Evolutionary conservation across 2,888 invertebrate species (phyloP), one percentile per base, ranked within the genome.

Genomic region (Eurytoma adleriae): DNA sequence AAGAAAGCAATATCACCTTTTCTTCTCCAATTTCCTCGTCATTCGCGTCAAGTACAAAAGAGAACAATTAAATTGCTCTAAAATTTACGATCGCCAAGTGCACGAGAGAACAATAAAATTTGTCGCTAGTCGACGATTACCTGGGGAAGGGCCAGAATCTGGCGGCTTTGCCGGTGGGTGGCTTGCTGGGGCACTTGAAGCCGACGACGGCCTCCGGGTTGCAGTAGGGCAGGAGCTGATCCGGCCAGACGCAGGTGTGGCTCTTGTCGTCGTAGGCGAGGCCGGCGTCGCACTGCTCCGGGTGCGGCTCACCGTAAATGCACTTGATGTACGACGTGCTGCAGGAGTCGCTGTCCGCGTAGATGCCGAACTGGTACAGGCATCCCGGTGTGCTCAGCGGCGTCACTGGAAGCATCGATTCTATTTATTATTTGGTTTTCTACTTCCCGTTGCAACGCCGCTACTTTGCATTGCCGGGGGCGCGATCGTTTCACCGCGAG

Each of bases 181-280:
- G 94, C 89, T 96, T 96, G 2, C 94, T 94, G 50, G 98, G 98
- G 90, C 98, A 98, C 88, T 96, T 96, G 93, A 98, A 98, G 75
- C 97, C 97, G 82, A 97, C 95, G 79, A 98, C 95, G 86, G 96
- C 96, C 93, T 97, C 97, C 83, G 97, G 97, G 91, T 97, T 96
- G 91, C 98, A 98, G 89, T 93, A 94, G 78, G 97, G 96, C 83
- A 96, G 92, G 61, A 98, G 92, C 79, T 96, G 94, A 92, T 98
- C 98, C 10, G 98, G 97, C 98, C 98, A 98, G 91, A 97, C 97
- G 93, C 98, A 98, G 70, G 95, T 94, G 89, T 98, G 97, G 80
- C 93, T 96, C 85, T 95, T 94, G 71, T 96, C 95, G 86, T 98
- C 97, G 90, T 97, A 98, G 18, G 95, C 97, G 79, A 98, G 92